Conservation (phyloP, 2,797 vertebrate genomes). For the Parotocinclus haroldoi region DNA sequence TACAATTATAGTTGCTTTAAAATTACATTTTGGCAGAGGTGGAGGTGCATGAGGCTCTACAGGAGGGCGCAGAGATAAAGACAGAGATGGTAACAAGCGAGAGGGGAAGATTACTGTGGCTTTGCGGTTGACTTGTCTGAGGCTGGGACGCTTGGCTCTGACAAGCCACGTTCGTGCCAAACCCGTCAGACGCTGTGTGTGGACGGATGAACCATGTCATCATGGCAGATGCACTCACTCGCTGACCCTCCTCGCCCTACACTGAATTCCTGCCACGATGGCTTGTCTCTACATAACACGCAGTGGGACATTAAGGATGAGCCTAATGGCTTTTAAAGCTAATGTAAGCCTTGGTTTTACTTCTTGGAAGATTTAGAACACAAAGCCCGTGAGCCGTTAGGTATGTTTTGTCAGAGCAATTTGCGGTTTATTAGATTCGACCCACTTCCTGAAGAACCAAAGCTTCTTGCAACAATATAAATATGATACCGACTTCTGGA, state of each 20-base stretch:
- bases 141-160: conserved; percentile 26
- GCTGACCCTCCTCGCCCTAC: conserved; percentile 23
- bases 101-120: conserved; percentile 15
- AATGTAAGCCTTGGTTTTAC: conserved; percentile 7
- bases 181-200: conserved; percentile 27
- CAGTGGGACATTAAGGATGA: conserved; percentile 30
- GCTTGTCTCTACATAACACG: conserved; percentile 34
- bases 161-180: conserved; percentile 19
- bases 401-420: conserved; percentile 16
- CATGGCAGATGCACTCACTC: conserved; percentile 29
- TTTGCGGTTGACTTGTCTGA: conserved; percentile 39
- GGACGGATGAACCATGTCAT: conserved; percentile 25
- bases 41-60: neutral
- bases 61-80: neutral
- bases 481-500: conserved; percentile 17
- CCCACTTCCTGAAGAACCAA: conserved; percentile 21
- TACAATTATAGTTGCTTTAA: conserved; percentile 13
- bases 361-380: conserved; percentile 5
- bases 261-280: conserved; percentile 55
- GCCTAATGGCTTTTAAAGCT: conserved; percentile 33
- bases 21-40: neutral
- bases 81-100: conserved; percentile 6
- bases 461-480: conserved; percentile 6
- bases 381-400: conserved; percentile 4
- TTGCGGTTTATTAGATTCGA: conserved; percentile 18